These are phyloP conservation scores for Parasteatoda tepidariorum DNA, from an alignment of 1,140 invertebrate species.

Conservation along the genomic window DNA sequence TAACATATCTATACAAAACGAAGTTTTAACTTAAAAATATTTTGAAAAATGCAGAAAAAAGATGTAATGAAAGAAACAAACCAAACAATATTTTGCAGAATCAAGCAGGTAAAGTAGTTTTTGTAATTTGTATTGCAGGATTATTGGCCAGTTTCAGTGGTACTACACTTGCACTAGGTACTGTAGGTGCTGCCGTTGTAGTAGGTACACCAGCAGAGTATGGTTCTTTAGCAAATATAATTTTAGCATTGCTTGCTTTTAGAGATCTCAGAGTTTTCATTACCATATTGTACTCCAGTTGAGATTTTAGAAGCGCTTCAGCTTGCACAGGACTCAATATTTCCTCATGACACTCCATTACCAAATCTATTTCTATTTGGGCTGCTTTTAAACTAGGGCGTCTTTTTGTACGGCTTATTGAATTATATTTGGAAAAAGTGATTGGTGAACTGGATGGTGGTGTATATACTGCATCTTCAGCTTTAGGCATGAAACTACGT, in stretches of 20 bases:
- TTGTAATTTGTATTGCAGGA: no score
- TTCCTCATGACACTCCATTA: constrained; percentile 52
- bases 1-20: no score
- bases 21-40: no score
- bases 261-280: constrained; percentile 24
- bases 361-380: neutral
- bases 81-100: no score
- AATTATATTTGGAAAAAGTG: no score
- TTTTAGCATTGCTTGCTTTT: constrained; percentile 5
- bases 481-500: neutral
- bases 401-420: neutral
- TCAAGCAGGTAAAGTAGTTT: no score
- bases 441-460: neutral
- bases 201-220: no score
- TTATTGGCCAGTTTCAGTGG: no score
- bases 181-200: no score
- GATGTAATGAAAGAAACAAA: no score
- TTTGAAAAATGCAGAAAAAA: no score
- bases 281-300: constrained; percentile 22
- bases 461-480: neutral
- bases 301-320: constrained; percentile 15
- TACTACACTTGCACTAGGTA: no score
- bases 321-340: constrained; percentile 16
- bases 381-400: neutral
- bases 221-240: neutral